phyloP scores from a whole-genome alignment of 2,113 vertebrate genomes.

The Dunckerocampus dactyliophorus region DNA sequence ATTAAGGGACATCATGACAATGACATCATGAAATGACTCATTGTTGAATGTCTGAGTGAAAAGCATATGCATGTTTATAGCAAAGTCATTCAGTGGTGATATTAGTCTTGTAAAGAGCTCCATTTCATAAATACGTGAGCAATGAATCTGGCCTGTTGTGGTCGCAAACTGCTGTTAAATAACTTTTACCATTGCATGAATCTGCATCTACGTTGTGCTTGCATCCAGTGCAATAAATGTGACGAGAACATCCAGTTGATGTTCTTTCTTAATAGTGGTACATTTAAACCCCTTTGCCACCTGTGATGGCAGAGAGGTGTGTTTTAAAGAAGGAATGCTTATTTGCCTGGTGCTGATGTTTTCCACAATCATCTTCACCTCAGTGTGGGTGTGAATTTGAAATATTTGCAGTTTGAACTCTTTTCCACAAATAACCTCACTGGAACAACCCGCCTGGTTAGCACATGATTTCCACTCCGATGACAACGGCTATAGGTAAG shows the following conservation, averaged over 20 bases:
- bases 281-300: neutral
- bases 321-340: neutral
- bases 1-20: neutral
- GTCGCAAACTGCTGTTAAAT: neutral
- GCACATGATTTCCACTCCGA: neutral
- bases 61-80: neutral
- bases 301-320: neutral
- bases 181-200: neutral
- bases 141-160: neutral
- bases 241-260: neutral
- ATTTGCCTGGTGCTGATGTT: neutral
- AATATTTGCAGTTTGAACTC: neutral
- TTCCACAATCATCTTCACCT: conserved; percentile 2
- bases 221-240: neutral
- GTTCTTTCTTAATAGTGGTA: neutral
- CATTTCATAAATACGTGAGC: conserved; percentile 1
- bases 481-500: neutral
- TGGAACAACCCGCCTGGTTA: conserved; percentile 1
- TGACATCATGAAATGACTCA: neutral
- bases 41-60: neutral
- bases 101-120: neutral
- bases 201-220: neutral
- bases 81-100: conserved; percentile 6
- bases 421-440: neutral
- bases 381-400: conserved; percentile 7